Base-by-base conservation (phyloP, 2,888 invertebrate genomes). In the Tillus elongatus region DNA sequence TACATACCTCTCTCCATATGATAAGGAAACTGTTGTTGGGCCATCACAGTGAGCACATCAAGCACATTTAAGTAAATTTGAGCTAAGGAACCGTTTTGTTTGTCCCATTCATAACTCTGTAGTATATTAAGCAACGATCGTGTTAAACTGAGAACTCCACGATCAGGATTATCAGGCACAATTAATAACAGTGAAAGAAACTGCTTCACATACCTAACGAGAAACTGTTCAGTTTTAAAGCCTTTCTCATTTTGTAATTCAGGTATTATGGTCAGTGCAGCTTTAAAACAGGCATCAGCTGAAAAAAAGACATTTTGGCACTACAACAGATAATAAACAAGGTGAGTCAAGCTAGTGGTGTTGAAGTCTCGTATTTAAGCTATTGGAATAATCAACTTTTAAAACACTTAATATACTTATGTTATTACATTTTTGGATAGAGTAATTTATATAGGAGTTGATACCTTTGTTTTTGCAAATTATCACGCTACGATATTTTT, bases 201-300 rank as follows among this genome's bases (percentile, higher is more conserved):
- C 58, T 87, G 83, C 49, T 77, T 79, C 10, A 85, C 58, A 52
- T 83, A 82, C 0, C 78, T 74, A 6, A 77, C 67, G 13, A 87
- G 68, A 66, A 77, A 83, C 8, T 72, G 68, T 54, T 90, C 85
- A 0, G 84, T 78, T 39, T 79, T 77, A 47, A 77, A 77, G 27
- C 74, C 69, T 2, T 82, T 82, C 45, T 89, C 88, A 44, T 82
- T 66, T 51, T 86, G 74, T 54, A 91, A 70, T 49, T 90, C 88
- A 1, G 82, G 76, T 45, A 95, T 75, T 33, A 89, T 67, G 41
- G 76, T 77, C 11, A 96, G 73, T 0, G 90, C 81, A 15, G 90
- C 87, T 66, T 92, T 92, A 53, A 95, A 85, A 61, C 91, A 92
- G 2, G 91, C 88, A 70, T 96, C 95, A 39, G 89, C 93, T 89